Evolutionary conservation across 2,888 invertebrate species (phyloP).

Genomic region (Myathropa florea): DNA sequence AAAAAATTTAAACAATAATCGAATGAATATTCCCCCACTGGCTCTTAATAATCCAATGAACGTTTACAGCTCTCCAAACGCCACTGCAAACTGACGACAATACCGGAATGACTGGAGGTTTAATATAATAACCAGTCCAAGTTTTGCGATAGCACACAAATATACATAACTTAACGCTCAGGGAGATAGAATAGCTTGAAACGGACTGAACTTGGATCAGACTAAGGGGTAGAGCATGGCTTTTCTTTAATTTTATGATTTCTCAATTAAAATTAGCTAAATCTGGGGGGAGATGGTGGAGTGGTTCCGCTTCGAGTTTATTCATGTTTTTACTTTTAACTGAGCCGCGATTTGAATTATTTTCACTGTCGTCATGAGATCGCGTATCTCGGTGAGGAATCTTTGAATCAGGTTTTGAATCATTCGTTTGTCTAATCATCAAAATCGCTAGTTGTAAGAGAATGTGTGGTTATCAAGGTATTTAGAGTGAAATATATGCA

Average conservation of each 20-base stretch:
- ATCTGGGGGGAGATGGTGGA: no score
- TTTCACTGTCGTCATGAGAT: no score
- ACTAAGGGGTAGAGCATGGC: constrained; percentile 38
- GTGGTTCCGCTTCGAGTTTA: no score
- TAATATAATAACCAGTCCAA: constrained; percentile 54
- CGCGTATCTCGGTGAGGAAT: no score
- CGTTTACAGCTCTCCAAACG: constrained; percentile 50
- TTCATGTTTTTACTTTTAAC: no score
- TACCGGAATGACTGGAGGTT: constrained; percentile 61
- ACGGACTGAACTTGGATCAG: constrained; percentile 28
- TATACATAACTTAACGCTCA: constrained; percentile 18
- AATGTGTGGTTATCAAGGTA: no score
- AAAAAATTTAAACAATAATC: constrained; percentile 11
- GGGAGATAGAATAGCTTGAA: constrained; percentile 56
- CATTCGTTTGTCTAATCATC: no score
- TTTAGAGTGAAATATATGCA: no score
- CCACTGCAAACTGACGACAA: constrained; percentile 55
- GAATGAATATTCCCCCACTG: constrained; percentile 9
- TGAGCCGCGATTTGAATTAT: no score
- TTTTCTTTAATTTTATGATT: constrained; percentile 1
- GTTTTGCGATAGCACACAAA: constrained; percentile 18
- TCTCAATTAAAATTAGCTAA: neutral
- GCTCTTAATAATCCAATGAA: neutral
- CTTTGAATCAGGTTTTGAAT: no score
- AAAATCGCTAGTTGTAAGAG: no score